Evolutionary conservation across 2,888 invertebrate genomes (phyloP).

Genomic region (Trichogramma dendrolimi): DNA sequence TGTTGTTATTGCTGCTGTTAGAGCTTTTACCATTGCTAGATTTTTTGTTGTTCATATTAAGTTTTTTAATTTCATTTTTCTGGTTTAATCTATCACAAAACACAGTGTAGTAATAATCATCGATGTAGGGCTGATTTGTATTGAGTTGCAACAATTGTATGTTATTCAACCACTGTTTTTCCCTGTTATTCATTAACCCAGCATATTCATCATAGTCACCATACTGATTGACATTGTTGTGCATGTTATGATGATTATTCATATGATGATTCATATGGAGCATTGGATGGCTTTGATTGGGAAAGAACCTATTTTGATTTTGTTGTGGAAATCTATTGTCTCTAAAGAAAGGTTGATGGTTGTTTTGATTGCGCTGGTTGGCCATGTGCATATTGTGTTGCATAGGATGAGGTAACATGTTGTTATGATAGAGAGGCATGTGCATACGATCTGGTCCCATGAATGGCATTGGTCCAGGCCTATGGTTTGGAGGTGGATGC

Average conservation of each 20-base stretch:
- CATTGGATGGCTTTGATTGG: constrained; percentile 37
- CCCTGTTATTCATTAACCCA: constrained; percentile 88
- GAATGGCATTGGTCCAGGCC: constrained; percentile 48
- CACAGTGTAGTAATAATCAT: constrained; percentile 93
- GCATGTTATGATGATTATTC: constrained; percentile 37
- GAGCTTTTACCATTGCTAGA: constrained; percentile 29
- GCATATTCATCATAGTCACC: constrained; percentile 73
- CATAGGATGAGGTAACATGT: constrained; percentile 35
- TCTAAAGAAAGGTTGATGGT: constrained; percentile 48
- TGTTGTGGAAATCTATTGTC: constrained; percentile 45
- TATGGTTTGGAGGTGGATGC: constrained; percentile 45
- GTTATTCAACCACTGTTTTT: constrained; percentile 94
- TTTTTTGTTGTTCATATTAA: constrained; percentile 40
- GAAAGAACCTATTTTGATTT: constrained; percentile 36
- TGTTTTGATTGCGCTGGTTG: constrained; percentile 43
- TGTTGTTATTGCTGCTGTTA: constrained; percentile 44
- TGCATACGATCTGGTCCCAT: constrained; percentile 47
- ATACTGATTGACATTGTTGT: constrained; percentile 43
- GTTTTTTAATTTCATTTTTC: constrained; percentile 38
- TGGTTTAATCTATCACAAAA: constrained; percentile 47
- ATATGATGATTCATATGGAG: constrained; percentile 29
- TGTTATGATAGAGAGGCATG: constrained; percentile 41
- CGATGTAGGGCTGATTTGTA: constrained; percentile 91
- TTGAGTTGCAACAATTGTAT: constrained; percentile 92
- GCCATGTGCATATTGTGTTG: constrained; percentile 40